Conservation (phyloP, 2,888 invertebrate species). For the Eilema sororculum region DNA sequence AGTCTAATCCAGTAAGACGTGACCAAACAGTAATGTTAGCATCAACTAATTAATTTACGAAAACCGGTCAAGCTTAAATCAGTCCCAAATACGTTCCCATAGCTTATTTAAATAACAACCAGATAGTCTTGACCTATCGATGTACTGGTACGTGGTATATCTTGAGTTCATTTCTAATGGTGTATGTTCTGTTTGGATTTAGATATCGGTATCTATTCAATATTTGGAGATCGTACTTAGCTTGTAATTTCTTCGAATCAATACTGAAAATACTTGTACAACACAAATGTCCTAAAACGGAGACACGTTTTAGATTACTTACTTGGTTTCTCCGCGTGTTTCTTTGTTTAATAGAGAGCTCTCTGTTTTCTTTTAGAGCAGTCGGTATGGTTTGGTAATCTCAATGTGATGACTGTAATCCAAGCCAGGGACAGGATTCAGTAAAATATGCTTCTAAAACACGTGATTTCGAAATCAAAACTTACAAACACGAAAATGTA, state of each 20-base stretch:
- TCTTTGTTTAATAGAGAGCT: background rate
- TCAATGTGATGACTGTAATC: background rate
- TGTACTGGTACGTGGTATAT: constrained; percentile 22
- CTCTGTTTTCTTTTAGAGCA: background rate
- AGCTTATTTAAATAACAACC: constrained; percentile 31
- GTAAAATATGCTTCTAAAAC: background rate
- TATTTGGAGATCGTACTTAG: constrained; percentile 8
- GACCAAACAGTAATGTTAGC: constrained; percentile 52
- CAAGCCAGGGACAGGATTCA: background rate
- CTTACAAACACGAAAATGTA: no score
- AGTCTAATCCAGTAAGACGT: constrained; percentile 40
- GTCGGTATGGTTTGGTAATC: background rate
- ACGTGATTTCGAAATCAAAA: background rate
- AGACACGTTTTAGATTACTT: background rate
- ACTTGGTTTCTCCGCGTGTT: background rate
- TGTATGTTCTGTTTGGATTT: constrained; percentile 12
- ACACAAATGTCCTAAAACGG: background rate
- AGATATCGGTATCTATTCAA: constrained; percentile 10
- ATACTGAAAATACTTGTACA: background rate
- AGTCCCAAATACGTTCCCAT: constrained; percentile 39
- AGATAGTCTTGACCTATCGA: constrained; percentile 35
- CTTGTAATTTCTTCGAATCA: constrained; percentile 6
- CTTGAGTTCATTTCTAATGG: constrained; percentile 26
- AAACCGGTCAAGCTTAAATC: constrained; percentile 49
- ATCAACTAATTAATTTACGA: constrained; percentile 51